Base-by-base conservation (phyloP, 2,113 vertebrate species). In the Salvelinus alpinus region DNA sequence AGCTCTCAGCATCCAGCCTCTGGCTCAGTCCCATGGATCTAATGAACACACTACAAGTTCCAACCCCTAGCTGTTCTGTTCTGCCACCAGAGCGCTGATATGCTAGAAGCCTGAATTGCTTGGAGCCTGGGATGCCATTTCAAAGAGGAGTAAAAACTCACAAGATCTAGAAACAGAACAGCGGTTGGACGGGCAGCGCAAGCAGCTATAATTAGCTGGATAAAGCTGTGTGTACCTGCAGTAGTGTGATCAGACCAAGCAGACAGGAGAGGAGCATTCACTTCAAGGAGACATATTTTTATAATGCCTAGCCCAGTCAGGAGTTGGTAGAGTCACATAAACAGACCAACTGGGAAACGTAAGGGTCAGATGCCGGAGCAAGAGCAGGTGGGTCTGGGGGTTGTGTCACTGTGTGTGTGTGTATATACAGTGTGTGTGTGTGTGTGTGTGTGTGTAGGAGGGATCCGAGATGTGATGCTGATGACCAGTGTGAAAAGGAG, bases 381-480 rank as follows among this genome's bases (percentile, higher is more conserved):
- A 12, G 38, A 72, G 80, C 72, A 86, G 90, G 89, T 90, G 73
- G 81, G 89, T 81, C 64, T 3, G 24, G 1, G 59, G 48, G 34
- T 3, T 72, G 70, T 59, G 89, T 81, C 60, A 3, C 24, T 72
- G 5, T 79, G 51, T 70, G 8, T 70, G 8, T 64, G 29, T 66
- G 12, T 70, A 5, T 31, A 31, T 31, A 31, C 29, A 31, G 29
- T 71, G 5, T 78, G 51, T 69, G 8, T 9, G 7, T 62, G 29
- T 64, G n/a, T 70, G 54, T 62, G 29, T 22, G 24, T 22, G 51
- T 54, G 54, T 62, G 29, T 66, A 11, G 38, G 38, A 3, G 38
- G 38, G 38, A 44, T 44, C 38, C 9, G 38, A 44, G 38, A 20
- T 70, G 51, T 60, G 27, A 34, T 7, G 34, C 8, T 73, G 11